Conservation (phyloP, 2,113 vertebrate species). For the Calidris pygmaea region DNA sequence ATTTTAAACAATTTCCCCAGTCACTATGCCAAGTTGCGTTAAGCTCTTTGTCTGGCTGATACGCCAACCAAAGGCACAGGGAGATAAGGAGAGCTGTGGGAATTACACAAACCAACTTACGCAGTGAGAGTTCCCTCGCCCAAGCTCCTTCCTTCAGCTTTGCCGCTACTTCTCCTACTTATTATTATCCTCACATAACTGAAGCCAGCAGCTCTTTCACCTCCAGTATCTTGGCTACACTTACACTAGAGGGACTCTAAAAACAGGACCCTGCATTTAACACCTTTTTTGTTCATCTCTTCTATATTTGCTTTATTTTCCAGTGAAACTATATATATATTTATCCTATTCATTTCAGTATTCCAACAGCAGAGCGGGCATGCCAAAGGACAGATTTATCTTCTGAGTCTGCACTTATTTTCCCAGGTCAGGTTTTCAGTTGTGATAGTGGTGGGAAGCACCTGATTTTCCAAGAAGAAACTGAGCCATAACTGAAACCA, state of each 20-base stretch:
- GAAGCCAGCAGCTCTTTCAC: neutral
- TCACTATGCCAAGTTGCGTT: slow-evolving; percentile 35
- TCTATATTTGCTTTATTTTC: neutral
- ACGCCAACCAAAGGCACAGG: slow-evolving; percentile 56
- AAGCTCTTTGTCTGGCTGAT: slow-evolving; percentile 69
- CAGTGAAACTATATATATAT: neutral
- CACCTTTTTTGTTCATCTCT: neutral
- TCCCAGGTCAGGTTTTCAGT: neutral
- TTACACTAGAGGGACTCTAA: neutral
- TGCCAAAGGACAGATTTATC: neutral
- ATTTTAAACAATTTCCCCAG: slow-evolving; percentile 51
- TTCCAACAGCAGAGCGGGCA: fast-evolving
- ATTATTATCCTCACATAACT: neutral
- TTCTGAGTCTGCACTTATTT: neutral
- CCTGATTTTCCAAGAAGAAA: neutral
- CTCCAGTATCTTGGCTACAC: neutral
- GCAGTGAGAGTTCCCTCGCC: neutral
- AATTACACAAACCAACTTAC: slow-evolving; percentile 40
- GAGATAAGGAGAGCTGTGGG: slow-evolving; percentile 68
- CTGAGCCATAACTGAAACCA: neutral
- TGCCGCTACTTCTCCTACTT: neutral
- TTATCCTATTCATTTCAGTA: neutral
- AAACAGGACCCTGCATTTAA: neutral
- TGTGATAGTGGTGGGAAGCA: neutral
- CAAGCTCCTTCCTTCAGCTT: neutral